Base-by-base conservation (phyloP, 2,888 invertebrate genomes). In the Norana najaformis region DNA sequence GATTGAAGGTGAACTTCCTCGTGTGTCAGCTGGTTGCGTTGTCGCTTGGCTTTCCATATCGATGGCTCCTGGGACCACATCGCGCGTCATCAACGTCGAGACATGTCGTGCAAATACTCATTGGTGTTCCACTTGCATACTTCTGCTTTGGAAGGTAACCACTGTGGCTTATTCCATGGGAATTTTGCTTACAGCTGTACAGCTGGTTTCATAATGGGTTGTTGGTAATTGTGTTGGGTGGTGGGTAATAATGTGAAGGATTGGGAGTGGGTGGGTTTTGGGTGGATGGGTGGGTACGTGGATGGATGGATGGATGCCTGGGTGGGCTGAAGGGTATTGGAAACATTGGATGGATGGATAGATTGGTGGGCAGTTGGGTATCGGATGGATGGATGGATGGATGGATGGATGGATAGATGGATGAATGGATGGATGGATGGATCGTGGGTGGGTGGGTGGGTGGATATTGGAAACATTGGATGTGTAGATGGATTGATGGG, bases 111-210 rank as follows among this genome's bases (percentile, higher is more conserved):
- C 89, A 92, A 88, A 88, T 91, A 23, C 36, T 88, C 38, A 83
- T 92, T 23, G 92, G 92, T 13, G 37, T 92, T n/a, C 69, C 90
- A 14, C 88, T 92, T 35, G 90, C 88, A 14, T 91, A 90, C 89
- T 92, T 92, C 91, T 92, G 92, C 89, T 92, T 91, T 88, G 92
- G 92, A 88, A 90, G 90, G 92, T 92, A 88, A 89, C 90, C 89
- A 6, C 34, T 30, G 23, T 30, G 37, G 83, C 37, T 37, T 36
- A 38, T 47, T 8, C 30, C 6, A 13, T 1, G 11, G 30, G 30
- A n/a, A 69, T 69, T 3, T 11, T n/a, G 13, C 69, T 69, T n/a
- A n/a, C 69, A 16, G 69, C 11, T 30, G 30, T 69, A 30, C 4
- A 69, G n/a, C n/a, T 8, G 69, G 69, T 1, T 69, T n/a, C n/a